These are phyloP conservation scores for Sinohyriopsis cumingii DNA, from an alignment of 2,888 invertebrate genomes.

Conservation along the genomic window DNA sequence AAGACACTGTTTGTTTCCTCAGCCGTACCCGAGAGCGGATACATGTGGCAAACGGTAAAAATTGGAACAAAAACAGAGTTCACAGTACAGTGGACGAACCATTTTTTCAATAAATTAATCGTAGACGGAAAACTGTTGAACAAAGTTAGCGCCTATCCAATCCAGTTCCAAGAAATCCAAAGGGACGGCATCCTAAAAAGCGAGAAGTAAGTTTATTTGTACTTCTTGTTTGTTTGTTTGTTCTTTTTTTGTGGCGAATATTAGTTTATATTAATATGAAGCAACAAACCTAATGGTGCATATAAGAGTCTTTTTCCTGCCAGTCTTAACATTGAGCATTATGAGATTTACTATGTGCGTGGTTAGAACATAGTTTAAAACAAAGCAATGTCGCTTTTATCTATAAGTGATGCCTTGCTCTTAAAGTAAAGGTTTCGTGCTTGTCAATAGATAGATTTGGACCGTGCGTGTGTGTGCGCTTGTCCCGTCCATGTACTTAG, in stretches of 20 bases:
- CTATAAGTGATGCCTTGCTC: too few relatives aligned
- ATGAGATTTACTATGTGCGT: too few relatives aligned
- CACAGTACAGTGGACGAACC: conserved; percentile 35
- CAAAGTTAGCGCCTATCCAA: conserved; percentile 32
- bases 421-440: too few relatives aligned
- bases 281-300: too few relatives aligned
- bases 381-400: too few relatives aligned
- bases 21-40: conserved; percentile 31
- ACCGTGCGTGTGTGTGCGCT: too few relatives aligned
- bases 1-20: conserved; percentile 22
- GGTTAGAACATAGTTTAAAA: too few relatives aligned
- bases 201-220: conserved; percentile 13
- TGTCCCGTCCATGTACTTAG: too few relatives aligned
- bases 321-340: too few relatives aligned
- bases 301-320: too few relatives aligned
- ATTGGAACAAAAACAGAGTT: conserved; percentile 4
- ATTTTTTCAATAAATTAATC: conserved; percentile 41
- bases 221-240: not conserved
- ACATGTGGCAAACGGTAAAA: conserved; percentile 30
- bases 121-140: conserved; percentile 31
- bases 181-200: conserved; percentile 21
- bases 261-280: too few relatives aligned
- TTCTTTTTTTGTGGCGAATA: not conserved
- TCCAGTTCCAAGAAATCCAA: conserved; percentile 21
- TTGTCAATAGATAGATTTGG: too few relatives aligned